phyloP scores from a whole-genome alignment of 2,797 vertebrate genomes.

The Lophotriccus pileatus region DNA sequence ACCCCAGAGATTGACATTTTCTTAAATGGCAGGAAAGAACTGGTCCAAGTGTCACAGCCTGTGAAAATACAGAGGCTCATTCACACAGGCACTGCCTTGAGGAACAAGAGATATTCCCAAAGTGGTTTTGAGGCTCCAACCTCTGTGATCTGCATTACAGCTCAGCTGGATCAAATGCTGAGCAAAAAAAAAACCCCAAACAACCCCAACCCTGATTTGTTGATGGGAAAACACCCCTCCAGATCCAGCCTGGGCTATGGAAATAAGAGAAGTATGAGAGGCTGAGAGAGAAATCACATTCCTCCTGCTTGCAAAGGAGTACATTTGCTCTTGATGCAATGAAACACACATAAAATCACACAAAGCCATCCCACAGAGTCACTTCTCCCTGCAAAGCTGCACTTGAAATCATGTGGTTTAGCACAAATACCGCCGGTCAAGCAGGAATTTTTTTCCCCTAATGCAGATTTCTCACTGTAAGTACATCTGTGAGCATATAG shows the following conservation, averaged over 20 bases:
- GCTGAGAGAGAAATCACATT: neutral
- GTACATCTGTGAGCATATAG: slow-evolving; percentile 1
- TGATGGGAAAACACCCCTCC: neutral
- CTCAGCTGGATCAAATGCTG: neutral
- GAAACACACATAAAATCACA: neutral
- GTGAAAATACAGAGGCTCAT: neutral
- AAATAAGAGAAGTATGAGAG: neutral
- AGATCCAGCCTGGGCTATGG: neutral
- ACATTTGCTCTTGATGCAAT: neutral
- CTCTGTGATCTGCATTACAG: neutral
- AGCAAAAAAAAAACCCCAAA: neutral
- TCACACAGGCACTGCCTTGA: neutral
- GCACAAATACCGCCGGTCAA: neutral
- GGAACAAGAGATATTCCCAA: neutral
- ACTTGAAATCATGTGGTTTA: neutral
- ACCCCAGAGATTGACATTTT: neutral
- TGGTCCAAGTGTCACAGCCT: neutral
- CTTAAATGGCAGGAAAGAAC: neutral
- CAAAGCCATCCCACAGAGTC: neutral
- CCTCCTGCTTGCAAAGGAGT: neutral
- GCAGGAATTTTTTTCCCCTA: neutral
- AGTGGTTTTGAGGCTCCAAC: neutral
- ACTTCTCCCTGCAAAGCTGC: neutral
- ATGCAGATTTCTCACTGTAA: neutral
- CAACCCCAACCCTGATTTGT: neutral